Evolutionary conservation across 2,113 vertebrate species (phyloP).

Genomic region (Sylvilagus bachmani): DNA sequence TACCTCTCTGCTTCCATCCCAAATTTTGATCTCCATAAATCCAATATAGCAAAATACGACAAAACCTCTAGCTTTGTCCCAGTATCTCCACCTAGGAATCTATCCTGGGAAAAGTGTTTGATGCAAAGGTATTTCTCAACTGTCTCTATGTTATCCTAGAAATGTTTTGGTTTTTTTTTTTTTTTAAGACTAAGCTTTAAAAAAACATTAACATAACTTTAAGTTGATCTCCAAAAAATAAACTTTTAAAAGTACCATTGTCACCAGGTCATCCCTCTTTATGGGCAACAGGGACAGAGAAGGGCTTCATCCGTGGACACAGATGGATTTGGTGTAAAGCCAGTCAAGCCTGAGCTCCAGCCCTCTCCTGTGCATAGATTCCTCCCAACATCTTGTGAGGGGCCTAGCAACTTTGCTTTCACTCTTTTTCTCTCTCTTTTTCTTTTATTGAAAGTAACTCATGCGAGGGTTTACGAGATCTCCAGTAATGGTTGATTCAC

Average conservation of each 20-base stretch:
- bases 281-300: not conserved
- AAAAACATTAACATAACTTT: not conserved
- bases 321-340: not conserved
- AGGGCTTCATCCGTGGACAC: fast-evolving
- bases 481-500: not conserved
- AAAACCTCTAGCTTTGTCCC: not conserved
- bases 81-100: not conserved
- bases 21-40: not conserved
- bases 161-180: not conserved
- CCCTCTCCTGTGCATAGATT: not conserved
- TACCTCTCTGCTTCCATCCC: not conserved
- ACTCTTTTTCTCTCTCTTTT: no score
- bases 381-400: not conserved
- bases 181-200: not conserved
- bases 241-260: not conserved
- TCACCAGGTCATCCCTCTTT: not conserved
- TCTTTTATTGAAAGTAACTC: not conserved
- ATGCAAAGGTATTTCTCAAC: not conserved
- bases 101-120: not conserved
- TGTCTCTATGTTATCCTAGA: not conserved
- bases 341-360: not conserved
- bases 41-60: not conserved
- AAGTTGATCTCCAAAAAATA: not conserved
- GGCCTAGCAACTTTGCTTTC: not conserved
- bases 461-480: not conserved